Base-by-base conservation (phyloP, 2,113 vertebrate genomes). In the Gobiocypris rarus region DNA sequence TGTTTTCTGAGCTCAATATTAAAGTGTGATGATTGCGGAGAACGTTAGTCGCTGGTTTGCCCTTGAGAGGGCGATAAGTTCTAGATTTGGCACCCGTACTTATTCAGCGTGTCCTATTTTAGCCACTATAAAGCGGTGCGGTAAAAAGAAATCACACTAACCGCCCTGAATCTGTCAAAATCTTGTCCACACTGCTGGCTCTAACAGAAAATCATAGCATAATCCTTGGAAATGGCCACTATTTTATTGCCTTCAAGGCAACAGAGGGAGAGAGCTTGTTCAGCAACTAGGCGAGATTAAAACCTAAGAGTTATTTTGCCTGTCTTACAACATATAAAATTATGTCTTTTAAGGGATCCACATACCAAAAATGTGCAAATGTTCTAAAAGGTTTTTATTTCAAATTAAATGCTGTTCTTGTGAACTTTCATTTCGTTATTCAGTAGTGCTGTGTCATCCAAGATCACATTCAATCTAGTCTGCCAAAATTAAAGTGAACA, bases 81-180 rank as follows among this genome's bases (percentile, higher is more conserved):
- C 65, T 70, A 50, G 65, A 84, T 74, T 67, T 75, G 86, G 48
- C 52, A 63, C 28, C 34, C n/a, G n/a, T 58, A 76, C 77, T 84
- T 84, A 70, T 71, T 69, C 63, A 80, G 65, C 4, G 11, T 50
- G 83, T 61, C 75, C 83, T 78, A 71, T 67, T 84, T 84, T 78
- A 84, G 75, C 75, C 48, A 52, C 63, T 26, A 61, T 58, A 45
- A 43, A 65, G 45, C 50, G 65, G 28, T 71, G 65, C 50, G n/a
- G 38, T 19, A 73, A 67, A 75, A 76, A 74, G 43, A 83, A 83
- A 83, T 50, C 56, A 50, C 61, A 69, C 63, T 54, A 78, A 69
- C 48, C 24, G 65, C 28, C 83, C 83, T 84, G 75, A 56, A 84
- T 84, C 83, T 84, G 75, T 78, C 83, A 82, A 56, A 82, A 70